These are phyloP conservation scores for Cephus spinipes DNA, from an alignment of 2,888 invertebrate genomes.

Conservation along the genomic window DNA sequence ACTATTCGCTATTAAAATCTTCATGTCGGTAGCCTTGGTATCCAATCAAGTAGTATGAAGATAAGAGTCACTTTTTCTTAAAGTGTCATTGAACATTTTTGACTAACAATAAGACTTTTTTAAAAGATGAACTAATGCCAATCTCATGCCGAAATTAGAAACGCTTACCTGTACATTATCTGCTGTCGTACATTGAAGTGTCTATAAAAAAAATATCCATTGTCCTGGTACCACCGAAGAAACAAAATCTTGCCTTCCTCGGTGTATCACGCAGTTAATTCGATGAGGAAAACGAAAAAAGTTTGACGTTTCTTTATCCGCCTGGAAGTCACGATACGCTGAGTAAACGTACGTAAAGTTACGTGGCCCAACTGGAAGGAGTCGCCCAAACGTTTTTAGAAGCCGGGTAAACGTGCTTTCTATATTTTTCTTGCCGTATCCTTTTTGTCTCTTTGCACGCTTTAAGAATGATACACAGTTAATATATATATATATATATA, in stretches of 20 bases:
- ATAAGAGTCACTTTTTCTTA: neutral
- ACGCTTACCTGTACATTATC: neutral
- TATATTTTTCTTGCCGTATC: neutral
- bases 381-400: neutral
- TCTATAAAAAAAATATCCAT: neutral
- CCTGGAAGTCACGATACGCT: neutral
- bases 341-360: neutral
- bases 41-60: neutral
- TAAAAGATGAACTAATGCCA: neutral
- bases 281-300: neutral
- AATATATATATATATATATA: neutral
- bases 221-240: neutral
- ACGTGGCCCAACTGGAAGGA: neutral
- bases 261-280: neutral
- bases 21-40: neutral
- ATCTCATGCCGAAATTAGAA: neutral
- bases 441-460: neutral
- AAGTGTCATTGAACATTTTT: neutral
- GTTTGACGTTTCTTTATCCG: neutral
- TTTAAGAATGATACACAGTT: neutral
- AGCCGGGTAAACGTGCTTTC: neutral
- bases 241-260: neutral
- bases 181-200: neutral
- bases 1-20: neutral
- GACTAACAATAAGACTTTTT: neutral